Conservation (phyloP, 2,888 invertebrate species). For the Atethmia centrago region DNA sequence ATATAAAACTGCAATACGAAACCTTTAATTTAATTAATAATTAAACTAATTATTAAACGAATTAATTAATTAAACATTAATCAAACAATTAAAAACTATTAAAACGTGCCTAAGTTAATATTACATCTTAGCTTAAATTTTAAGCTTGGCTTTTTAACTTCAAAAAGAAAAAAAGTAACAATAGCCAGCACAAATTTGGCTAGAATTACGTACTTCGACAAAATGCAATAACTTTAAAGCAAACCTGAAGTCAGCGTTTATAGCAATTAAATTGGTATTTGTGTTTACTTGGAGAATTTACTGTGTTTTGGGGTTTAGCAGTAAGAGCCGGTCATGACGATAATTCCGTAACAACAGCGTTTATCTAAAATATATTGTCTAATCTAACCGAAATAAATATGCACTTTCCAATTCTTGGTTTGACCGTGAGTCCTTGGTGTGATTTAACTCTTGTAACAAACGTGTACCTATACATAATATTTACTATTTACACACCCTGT, state of each 20-base stretch:
- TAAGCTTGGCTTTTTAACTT: conserved; percentile 2
- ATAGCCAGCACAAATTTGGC: conserved; percentile 1
- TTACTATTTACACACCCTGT: too few species aligned
- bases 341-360: background rate
- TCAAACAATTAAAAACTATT: background rate
- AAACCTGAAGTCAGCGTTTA: conserved; percentile 1
- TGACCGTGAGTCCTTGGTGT: background rate
- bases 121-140: conserved; percentile 14
- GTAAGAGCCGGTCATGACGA: background rate
- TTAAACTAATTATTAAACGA: too few species aligned
- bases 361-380: background rate
- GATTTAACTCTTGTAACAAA: too few species aligned
- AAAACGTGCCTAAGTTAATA: conserved; percentile 14
- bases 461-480: too few species aligned
- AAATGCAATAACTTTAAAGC: conserved; percentile 25
- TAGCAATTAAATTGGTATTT: conserved; percentile 12
- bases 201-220: conserved; percentile 25
- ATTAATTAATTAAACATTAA: too few species aligned
- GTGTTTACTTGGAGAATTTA: conserved; percentile 9
- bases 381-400: background rate
- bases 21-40: too few species aligned
- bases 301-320: background rate
- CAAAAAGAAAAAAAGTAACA: conserved; percentile 5
- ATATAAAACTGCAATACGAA: background rate
- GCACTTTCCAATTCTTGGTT: background rate